Evolutionary conservation across 2,888 invertebrate species (phyloP), one percentile per base, ranked within the genome.

Genomic region (Agrochola litura): DNA sequence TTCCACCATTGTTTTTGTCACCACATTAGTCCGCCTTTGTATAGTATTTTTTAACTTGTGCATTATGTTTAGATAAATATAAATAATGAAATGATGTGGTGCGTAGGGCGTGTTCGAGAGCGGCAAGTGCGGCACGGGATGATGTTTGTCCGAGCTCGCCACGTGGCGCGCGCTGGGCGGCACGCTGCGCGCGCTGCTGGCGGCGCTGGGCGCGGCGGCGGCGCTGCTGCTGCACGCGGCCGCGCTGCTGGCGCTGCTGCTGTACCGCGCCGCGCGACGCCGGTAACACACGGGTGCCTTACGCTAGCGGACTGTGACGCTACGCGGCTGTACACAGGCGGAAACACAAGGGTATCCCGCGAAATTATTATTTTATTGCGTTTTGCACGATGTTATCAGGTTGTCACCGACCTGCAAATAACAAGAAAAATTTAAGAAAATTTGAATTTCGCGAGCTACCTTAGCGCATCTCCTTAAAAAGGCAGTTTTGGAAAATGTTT

Each of bases 91-190:
- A 9, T 9, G n/a, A 6, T 0, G 25, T 4, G 43, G 14, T 19
- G 14, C 25, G 2, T 89, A 96, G 95, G 98, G 98, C 89, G 97
- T 98, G 90, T 98, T 98, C 96, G 99, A 99, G 95, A 98, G 98
- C 95, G 98, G 98, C 92, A 98, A 98, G 96, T 98, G 98, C 93
- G 98, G 98, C 93, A 98, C 98, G 91, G 98, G 98, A 96, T 97
- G 97, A 97, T 95, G 93, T 82, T 91, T 86, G 89, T 88, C 91
- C 86, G 94, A 93, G 95, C 94, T 94, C 93, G 96, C 93, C 93
- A 87, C 92, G 90, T 89, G 79, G 90, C 87, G 82, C 77, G 83
- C 85, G 82, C 89, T 85, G 90, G 87, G 85, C 89, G 83, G 86
- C 89, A 85, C 82, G 88, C 89, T 87, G 86, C 82, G 89, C 88